Evolutionary conservation across 2,113 vertebrate species (phyloP).

Genomic region (Dicrurus megarhynchus): DNA sequence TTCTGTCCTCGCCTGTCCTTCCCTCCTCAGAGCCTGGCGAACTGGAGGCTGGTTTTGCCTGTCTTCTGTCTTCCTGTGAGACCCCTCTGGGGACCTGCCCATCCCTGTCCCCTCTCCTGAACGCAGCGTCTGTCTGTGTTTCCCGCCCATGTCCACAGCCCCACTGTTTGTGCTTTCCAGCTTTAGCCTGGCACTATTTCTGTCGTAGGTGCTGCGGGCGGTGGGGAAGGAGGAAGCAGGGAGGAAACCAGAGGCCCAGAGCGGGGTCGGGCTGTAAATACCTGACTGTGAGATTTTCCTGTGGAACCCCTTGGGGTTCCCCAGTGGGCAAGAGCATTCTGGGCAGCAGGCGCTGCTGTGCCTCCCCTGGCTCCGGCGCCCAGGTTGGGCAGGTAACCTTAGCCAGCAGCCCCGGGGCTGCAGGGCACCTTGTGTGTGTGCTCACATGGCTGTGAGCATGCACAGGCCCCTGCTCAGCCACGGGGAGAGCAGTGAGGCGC

Average conservation of each 20-base stretch:
- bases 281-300: neutral
- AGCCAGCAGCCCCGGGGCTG: neutral
- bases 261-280: neutral
- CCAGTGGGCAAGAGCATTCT: neutral
- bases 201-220: neutral
- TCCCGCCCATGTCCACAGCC: neutral
- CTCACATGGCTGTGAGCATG: accelerated
- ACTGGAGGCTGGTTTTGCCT: neutral
- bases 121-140: neutral
- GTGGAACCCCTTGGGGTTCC: neutral
- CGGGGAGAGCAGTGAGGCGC: accelerated
- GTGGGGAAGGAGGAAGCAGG: neutral
- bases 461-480: accelerated
- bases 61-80: neutral
- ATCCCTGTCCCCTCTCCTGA: neutral
- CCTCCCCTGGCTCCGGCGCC: neutral
- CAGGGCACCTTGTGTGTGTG: neutral
- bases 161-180: constrained; percentile 39
- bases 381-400: neutral
- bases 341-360: neutral
- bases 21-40: neutral
- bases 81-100: neutral
- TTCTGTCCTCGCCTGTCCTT: neutral
- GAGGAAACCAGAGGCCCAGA: constrained; percentile 30
- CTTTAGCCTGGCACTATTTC: constrained; percentile 49